These are phyloP conservation scores for Menura novaehollandiae DNA, from an alignment of 2,113 vertebrate species.

Conservation along the genomic window DNA sequence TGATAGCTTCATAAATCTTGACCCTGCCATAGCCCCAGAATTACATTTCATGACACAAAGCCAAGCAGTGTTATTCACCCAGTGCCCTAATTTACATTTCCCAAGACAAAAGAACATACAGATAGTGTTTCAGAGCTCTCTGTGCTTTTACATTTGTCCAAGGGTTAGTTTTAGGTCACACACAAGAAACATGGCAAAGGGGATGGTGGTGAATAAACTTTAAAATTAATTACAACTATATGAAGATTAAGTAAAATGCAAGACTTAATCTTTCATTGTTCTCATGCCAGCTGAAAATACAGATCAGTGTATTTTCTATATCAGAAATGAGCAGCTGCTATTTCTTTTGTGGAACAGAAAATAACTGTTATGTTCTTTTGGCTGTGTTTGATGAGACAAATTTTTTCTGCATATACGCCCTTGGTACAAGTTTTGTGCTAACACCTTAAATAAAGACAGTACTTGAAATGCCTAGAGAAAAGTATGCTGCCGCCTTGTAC, in stretches of 20 bases:
- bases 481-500: not conserved
- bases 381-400: not conserved
- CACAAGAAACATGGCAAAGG: constrained; percentile 61
- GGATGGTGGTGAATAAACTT: constrained; percentile 21
- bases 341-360: constrained; percentile 2
- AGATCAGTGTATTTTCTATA: constrained; percentile 49
- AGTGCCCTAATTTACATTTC: constrained; percentile 71
- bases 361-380: not conserved
- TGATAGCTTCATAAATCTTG: constrained; percentile 74
- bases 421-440: not conserved
- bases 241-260: constrained; percentile 52
- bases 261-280: constrained; percentile 57
- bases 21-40: constrained; percentile 44
- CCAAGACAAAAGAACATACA: constrained; percentile 67
- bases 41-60: constrained; percentile 72
- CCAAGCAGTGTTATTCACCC: constrained; percentile 67
- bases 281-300: constrained; percentile 52
- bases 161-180: constrained; percentile 68
- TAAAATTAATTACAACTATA: constrained; percentile 68
- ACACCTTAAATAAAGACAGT: not conserved
- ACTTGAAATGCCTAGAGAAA: not conserved
- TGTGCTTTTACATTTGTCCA: constrained; percentile 55
- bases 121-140: constrained; percentile 62
- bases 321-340: constrained; percentile 55
- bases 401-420: not conserved